Conservation (phyloP, 2,888 invertebrate species). For the Halocaridina rubra region DNA sequence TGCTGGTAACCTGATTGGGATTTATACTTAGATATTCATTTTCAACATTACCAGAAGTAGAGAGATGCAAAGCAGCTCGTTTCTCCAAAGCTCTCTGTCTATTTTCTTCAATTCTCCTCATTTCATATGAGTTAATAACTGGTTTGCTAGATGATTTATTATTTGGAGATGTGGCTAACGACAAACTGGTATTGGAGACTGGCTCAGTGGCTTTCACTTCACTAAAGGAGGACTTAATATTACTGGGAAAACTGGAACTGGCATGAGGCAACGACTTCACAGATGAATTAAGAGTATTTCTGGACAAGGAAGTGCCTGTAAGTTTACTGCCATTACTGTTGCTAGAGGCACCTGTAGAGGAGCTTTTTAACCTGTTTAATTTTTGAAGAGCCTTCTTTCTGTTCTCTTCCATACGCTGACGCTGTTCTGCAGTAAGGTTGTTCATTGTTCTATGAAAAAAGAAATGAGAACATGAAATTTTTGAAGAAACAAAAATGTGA, state of each 20-base stretch:
- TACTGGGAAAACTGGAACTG: neutral
- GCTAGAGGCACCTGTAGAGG: neutral
- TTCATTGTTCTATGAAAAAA: constrained; percentile 32
- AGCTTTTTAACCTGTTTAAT: neutral
- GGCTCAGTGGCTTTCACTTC: neutral
- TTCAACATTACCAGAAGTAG: too few species aligned
- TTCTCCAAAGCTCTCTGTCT: neutral
- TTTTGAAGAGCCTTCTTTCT: constrained; percentile 34
- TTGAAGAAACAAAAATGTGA: too few species aligned
- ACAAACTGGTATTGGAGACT: neutral
- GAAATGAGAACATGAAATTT: too few species aligned
- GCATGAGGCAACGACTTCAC: neutral
- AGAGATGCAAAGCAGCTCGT: neutral
- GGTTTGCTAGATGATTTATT: neutral
- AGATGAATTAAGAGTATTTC: neutral
- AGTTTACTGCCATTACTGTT: neutral
- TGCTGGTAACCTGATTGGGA: too few species aligned
- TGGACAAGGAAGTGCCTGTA: neutral
- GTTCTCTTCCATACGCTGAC: constrained; percentile 51
- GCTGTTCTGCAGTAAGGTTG: constrained; percentile 46
- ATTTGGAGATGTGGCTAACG: neutral
- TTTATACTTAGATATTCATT: too few species aligned
- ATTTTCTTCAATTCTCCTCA: neutral
- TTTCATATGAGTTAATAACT: neutral
- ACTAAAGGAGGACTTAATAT: neutral